Evolutionary conservation across 2,797 vertebrate species (phyloP).

Genomic region (Falco peregrinus): DNA sequence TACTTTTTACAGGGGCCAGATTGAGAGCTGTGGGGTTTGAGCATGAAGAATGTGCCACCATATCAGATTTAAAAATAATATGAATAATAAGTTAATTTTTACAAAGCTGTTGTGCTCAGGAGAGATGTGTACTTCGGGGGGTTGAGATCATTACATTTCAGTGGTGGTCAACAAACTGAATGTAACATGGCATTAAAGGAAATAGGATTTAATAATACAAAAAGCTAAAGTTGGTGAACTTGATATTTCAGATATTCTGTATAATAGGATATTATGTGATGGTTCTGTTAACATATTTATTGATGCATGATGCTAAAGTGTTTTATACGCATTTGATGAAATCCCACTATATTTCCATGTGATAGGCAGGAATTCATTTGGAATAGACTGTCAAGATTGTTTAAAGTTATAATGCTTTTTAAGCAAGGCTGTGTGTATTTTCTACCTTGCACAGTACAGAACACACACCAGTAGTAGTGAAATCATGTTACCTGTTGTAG

Average conservation of each 20-base stretch:
- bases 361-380: background rate
- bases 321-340: background rate
- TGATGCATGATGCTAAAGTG: background rate
- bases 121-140: background rate
- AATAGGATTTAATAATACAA: background rate
- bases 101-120: background rate
- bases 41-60: constrained; percentile 35
- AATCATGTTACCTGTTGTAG: background rate
- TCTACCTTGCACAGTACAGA: fast-evolving
- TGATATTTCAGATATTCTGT: background rate
- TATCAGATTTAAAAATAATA: constrained; percentile 18
- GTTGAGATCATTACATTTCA: background rate
- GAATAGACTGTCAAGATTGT: background rate
- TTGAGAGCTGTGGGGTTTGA: constrained; percentile 66
- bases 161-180: background rate
- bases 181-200: background rate
- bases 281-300: background rate
- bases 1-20: constrained; percentile 68
- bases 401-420: background rate
- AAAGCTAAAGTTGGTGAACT: background rate
- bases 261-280: background rate
- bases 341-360: background rate
- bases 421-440: background rate
- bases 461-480: background rate
- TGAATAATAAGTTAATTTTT: background rate